A percentile compares a stretch with the other conserved stretches of the same genome.
phyloP scores from a whole-genome alignment of 2,113 vertebrate species.

The Pituophis catenifer region DNA sequence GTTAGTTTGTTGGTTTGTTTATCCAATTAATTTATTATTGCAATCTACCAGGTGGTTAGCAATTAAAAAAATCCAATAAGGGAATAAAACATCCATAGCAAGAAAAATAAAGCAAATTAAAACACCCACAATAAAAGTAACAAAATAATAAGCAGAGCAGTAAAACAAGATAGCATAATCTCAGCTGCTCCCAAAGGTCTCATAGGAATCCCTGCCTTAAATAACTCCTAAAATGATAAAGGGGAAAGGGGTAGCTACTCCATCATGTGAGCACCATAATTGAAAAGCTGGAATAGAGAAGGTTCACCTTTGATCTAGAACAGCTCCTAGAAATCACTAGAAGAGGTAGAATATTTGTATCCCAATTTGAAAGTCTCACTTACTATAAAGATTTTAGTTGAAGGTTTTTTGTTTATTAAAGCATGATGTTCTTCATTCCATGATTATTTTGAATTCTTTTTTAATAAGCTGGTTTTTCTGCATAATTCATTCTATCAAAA shows the following conservation, averaged over 20 bases:
- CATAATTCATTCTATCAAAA: neutral
- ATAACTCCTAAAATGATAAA: neutral
- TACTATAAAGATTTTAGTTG: neutral
- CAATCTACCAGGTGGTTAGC: neutral
- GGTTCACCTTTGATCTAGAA: neutral
- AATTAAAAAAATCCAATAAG: neutral
- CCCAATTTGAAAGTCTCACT: neutral
- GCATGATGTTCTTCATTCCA: neutral
- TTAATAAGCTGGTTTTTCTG: neutral
- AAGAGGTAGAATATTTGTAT: neutral
- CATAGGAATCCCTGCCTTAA: neutral
- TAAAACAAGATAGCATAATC: neutral
- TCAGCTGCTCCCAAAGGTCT: neutral
- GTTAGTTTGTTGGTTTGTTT: neutral
- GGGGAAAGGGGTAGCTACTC: neutral
- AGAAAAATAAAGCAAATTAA: neutral
- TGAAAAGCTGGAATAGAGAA: neutral
- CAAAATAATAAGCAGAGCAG: neutral
- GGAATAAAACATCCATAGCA: neutral
- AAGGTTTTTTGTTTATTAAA: neutral
- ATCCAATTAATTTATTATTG: neutral
- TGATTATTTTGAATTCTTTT: neutral
- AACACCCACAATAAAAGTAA: neutral
- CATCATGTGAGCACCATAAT: neutral
- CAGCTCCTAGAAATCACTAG: neutral